Base-by-base conservation (phyloP, 2,113 vertebrate species). In the Psephotus haematonotus region DNA sequence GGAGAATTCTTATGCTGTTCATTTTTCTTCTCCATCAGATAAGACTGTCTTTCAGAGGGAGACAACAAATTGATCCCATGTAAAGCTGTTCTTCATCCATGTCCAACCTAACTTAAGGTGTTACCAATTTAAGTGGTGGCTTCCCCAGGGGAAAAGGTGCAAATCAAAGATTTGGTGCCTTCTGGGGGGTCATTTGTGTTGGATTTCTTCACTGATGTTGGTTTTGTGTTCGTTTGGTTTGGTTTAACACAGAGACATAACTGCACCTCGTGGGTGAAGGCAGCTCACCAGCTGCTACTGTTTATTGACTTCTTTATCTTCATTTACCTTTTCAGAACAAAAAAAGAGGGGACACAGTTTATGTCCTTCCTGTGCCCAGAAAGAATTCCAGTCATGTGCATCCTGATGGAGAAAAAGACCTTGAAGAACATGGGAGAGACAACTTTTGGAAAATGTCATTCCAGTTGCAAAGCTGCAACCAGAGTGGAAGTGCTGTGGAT, bases 271-370 rank as follows among this genome's bases (percentile, higher is more conserved):
- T 41, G 64, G 65, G 68, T 72, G 75, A 93, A 69, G 62, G 79
- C 90, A 91, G 90, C 81, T 92, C 84, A 65, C 86, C 95, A 96
- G 93, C 88, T 96, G 95, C 88, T 63, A 47, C 91, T 37, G 37
- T 63, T 90, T 64, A 86, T 96, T 86, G 68, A 91, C 94, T 81
- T 80, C 74, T 92, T 96, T 75, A 72, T 95, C 92, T 97, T 82
- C 79, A 91, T 95, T 97, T 97, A 92, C 86, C 41, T 90, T 81
- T 67, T 19, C 63, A 65, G 59, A 49, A 92, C 39, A 29, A 44
- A 17, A 17, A 65, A 60, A 4, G 10, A 37, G 24, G 52, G 52
- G 93, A 41, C 28, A 74, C 50, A 86, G 52, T 88, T 63, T 71
- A 50, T 57, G 86, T 91, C 68, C 68, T 88, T 93, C 60, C 77